Evolutionary conservation across 2,888 invertebrate species (phyloP).

Genomic region (Gymnocheta viridis): DNA sequence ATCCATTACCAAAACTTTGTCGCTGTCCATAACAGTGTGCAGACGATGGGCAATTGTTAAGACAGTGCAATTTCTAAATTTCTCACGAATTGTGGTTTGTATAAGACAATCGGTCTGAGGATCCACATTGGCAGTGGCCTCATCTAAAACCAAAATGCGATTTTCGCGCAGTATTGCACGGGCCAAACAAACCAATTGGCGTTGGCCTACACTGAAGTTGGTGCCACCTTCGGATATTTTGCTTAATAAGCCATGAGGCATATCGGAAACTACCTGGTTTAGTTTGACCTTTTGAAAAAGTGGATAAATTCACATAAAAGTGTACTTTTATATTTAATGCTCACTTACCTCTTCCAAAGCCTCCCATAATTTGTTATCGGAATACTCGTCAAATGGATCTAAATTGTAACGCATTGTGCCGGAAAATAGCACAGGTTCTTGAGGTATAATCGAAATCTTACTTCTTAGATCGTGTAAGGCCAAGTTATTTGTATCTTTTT

Average conservation of each 20-base stretch:
- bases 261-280: slow-evolving; percentile 86
- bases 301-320: background rate
- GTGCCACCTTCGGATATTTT: slow-evolving; percentile 89
- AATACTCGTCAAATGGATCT: slow-evolving; percentile 92
- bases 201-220: slow-evolving; percentile 95
- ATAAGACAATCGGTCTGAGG: slow-evolving; percentile 92
- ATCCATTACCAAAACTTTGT: slow-evolving; percentile 86
- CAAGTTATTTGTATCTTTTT: slow-evolving; percentile 86
- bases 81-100: slow-evolving; percentile 89
- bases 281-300: slow-evolving; percentile 81
- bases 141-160: slow-evolving; percentile 92
- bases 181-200: slow-evolving; percentile 94
- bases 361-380: slow-evolving; percentile 90
- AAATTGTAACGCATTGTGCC: slow-evolving; percentile 94
- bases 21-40: slow-evolving; percentile 89
- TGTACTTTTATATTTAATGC: background rate
- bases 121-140: slow-evolving; percentile 97
- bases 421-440: slow-evolving; percentile 92
- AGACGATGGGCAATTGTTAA: slow-evolving; percentile 94
- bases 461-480: slow-evolving; percentile 89
- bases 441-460: slow-evolving; percentile 91
- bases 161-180: slow-evolving; percentile 93
- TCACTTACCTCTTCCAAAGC: slow-evolving; percentile 88
- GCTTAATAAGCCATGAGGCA: slow-evolving; percentile 86
- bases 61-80: slow-evolving; percentile 92